Conservation (phyloP, 1,140 invertebrate genomes). For the Ceratina australensis region DNA sequence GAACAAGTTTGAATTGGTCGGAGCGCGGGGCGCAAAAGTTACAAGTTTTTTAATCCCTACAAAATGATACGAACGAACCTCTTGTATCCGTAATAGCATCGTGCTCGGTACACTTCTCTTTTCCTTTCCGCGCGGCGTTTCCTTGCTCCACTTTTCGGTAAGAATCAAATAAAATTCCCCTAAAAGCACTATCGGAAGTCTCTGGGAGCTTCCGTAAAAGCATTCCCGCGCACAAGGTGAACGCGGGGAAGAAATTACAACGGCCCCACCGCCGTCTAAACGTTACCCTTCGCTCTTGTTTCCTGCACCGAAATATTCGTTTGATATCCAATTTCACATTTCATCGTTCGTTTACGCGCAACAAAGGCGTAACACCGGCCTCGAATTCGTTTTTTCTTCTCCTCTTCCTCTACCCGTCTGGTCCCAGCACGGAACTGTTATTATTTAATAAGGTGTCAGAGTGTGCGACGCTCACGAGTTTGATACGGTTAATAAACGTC, state of each 20-base stretch:
- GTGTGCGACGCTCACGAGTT: slow-evolving; percentile 10
- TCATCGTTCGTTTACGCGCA: not conserved
- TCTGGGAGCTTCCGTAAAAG: slow-evolving; percentile 46
- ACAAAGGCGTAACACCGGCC: not conserved
- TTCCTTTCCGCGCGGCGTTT: slow-evolving; percentile 15
- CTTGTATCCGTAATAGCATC: slow-evolving; percentile 42
- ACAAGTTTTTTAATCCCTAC: slow-evolving; percentile 59
- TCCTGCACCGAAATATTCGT: slow-evolving; percentile 4
- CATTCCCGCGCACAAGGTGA: slow-evolving; percentile 39
- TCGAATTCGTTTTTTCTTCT: slow-evolving; percentile 6
- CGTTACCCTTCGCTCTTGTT: slow-evolving; percentile 16
- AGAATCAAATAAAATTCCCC: slow-evolving; percentile 61
- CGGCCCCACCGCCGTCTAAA: slow-evolving; percentile 16
- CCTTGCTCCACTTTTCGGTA: slow-evolving; percentile 60
- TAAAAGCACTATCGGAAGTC: slow-evolving; percentile 56
- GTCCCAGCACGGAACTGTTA: slow-evolving; percentile 34
- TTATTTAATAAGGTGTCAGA: slow-evolving; percentile 45
- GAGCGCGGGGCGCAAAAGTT: slow-evolving; percentile 49
- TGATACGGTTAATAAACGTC: slow-evolving; percentile 56
- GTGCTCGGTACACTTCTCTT: not conserved
- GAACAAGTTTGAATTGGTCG: slow-evolving; percentile 33
- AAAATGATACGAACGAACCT: slow-evolving; percentile 56
- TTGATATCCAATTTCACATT: slow-evolving; percentile 15
- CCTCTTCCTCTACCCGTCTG: not conserved
- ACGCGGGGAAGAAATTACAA: slow-evolving; percentile 43